phyloP scores from a whole-genome alignment of 2,888 invertebrate species.

The Oscheius myriophilus region DNA sequence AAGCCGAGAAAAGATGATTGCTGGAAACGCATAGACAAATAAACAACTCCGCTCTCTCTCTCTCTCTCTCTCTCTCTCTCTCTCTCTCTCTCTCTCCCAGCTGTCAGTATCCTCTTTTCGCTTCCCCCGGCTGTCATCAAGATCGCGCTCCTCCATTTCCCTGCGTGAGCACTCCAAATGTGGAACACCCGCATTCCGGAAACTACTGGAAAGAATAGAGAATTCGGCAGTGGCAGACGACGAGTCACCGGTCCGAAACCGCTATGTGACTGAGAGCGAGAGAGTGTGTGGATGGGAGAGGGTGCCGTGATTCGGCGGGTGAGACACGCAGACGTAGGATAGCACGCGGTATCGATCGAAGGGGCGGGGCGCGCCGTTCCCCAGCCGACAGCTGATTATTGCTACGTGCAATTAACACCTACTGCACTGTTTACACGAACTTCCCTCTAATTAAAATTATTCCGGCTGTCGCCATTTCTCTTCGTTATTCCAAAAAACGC shows the following conservation, averaged over 20 bases:
- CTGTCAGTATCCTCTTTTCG: neutral
- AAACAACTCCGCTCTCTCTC: too few species aligned
- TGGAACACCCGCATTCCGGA: too few species aligned
- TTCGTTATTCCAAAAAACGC: too few species aligned
- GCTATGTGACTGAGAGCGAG: neutral
- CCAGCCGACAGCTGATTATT: conserved; percentile 24
- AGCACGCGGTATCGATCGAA: conserved; percentile 32
- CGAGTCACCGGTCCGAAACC: too few species aligned
- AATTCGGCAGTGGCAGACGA: too few species aligned
- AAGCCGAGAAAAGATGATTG: too few species aligned
- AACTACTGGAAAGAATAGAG: too few species aligned
- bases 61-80: conserved; percentile 2
- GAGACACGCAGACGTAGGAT: conserved; percentile 24
- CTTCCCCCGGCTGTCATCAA: neutral
- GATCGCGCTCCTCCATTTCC: neutral
- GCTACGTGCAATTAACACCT: conserved; percentile 40
- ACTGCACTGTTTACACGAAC: conserved; percentile 31
- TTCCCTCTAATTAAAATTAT: neutral
- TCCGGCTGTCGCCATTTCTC: too few species aligned
- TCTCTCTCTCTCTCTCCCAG: conserved; percentile 2
- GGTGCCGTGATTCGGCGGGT: neutral
- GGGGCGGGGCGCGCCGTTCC: conserved; percentile 22
- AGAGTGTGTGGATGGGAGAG: conserved; percentile 10
- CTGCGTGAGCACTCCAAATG: too few species aligned
- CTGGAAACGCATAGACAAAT: too few species aligned